phyloP scores from a whole-genome alignment of 2,888 invertebrate genomes.

The Cremastinae sp. region DNA sequence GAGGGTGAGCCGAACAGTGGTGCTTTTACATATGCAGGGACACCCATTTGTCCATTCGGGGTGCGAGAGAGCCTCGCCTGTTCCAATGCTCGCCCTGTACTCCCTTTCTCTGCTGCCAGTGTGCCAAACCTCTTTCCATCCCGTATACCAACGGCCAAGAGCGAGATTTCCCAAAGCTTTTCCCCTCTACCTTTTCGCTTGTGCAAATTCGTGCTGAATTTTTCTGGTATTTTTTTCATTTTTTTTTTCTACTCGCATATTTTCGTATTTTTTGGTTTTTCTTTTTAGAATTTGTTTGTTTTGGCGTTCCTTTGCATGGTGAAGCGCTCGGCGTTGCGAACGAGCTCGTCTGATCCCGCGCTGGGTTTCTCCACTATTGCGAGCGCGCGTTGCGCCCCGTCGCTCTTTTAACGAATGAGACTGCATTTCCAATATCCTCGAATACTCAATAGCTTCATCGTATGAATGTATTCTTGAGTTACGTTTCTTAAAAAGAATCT shows the following conservation, averaged over 20 bases:
- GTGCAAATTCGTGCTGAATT: not conserved
- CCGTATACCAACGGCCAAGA: constrained; percentile 25
- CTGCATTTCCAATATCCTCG: not conserved
- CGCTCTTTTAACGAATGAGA: constrained; percentile 70
- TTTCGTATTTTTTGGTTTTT: constrained; percentile 11
- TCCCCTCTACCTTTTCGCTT: constrained; percentile 4
- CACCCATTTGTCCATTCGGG: constrained; percentile 80
- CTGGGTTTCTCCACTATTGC: constrained; percentile 62
- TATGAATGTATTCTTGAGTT: not conserved
- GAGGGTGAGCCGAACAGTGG: constrained; percentile 79
- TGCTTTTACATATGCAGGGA: constrained; percentile 81
- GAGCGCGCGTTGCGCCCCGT: constrained; percentile 67
- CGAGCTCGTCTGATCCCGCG: constrained; percentile 33
- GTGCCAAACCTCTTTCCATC: constrained; percentile 27
- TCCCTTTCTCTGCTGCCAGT: constrained; percentile 39
- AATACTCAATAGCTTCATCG: not conserved
- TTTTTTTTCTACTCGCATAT: not conserved
- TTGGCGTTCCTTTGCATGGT: not conserved
- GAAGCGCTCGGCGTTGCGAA: constrained; percentile 44
- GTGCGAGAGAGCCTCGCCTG: constrained; percentile 66
- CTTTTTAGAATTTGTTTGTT: not conserved
- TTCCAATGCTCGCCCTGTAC: constrained; percentile 42
- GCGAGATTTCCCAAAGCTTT: constrained; percentile 52
- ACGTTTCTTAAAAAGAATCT: not conserved
- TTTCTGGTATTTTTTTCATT: constrained; percentile 24